These are phyloP conservation scores for Pristionchus maxplancki DNA, from an alignment of 2,888 invertebrate genomes.

Conservation along the genomic window DNA sequence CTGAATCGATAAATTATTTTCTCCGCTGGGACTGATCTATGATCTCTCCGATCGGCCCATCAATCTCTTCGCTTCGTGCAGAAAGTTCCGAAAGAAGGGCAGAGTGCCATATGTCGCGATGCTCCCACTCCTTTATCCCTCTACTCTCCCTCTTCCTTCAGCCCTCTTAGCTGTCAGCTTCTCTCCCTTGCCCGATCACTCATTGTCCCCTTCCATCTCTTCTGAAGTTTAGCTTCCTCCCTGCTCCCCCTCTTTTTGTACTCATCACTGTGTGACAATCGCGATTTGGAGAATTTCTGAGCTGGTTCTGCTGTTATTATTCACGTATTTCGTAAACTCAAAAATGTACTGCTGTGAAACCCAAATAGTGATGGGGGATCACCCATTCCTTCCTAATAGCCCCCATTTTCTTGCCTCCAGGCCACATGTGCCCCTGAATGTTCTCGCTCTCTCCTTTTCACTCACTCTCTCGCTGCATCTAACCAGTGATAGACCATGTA, in stretches of 20 bases:
- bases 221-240: not conserved
- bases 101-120: constrained; percentile 11
- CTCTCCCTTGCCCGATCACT: not conserved
- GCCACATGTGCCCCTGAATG: not conserved
- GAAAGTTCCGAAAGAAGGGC: constrained; percentile 30
- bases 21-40: not conserved
- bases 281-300: not conserved
- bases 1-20: constrained; percentile 14
- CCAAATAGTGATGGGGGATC: not conserved
- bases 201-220: not conserved
- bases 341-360: not conserved
- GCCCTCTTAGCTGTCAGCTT: constrained; percentile 16
- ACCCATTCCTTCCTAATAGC: not conserved
- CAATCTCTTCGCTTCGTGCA: constrained; percentile 7
- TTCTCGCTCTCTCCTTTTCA: not conserved
- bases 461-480: not conserved
- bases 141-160: not conserved
- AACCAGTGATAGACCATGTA: not conserved
- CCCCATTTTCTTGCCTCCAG: not conserved
- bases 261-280: not conserved
- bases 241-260: not conserved
- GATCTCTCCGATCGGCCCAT: not conserved
- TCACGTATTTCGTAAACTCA: too few relatives aligned
- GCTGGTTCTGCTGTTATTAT: too few relatives aligned
- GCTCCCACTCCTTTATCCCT: not conserved